Conservation (phyloP, 2,797 vertebrate species). For the Discoglossus pictus region DNA sequence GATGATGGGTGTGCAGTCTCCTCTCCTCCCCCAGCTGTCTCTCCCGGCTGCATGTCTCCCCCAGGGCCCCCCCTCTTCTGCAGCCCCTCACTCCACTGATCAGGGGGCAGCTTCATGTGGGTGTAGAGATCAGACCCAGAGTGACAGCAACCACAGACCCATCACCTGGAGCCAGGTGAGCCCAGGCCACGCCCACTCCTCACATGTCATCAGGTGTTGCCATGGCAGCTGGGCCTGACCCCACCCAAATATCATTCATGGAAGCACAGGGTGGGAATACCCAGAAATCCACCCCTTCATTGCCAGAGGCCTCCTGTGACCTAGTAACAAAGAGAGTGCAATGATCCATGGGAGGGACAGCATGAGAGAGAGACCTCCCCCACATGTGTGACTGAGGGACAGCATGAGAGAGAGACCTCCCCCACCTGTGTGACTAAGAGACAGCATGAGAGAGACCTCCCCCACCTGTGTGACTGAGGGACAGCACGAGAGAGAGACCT, state of each 20-base stretch:
- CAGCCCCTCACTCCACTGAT: constrained; percentile 55
- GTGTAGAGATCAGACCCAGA: background rate
- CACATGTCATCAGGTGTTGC: constrained; percentile 11
- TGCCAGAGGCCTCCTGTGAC: no score
- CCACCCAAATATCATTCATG: constrained; percentile 20
- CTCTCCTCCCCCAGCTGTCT: constrained; percentile 52
- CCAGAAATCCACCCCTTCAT: background rate
- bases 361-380: no score
- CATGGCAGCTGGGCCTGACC: constrained; percentile 23
- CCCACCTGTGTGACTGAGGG: no score
- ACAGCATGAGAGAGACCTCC: no score
- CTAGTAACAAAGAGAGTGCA: no score
- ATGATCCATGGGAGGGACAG: no score
- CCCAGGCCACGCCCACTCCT: constrained; percentile 4
- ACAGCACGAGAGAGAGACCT: no score
- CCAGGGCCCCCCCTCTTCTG: constrained; percentile 41
- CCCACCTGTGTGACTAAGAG: no score
- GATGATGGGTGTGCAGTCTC: background rate
- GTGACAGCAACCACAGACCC: no score
- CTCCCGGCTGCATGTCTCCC: constrained; percentile 65
- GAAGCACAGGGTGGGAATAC: background rate
- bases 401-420: no score
- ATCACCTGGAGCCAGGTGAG: constrained; percentile 35
- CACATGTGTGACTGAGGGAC: no score
- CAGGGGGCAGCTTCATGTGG: constrained; percentile 56